A percentile compares a stretch with the other conserved stretches of the same genome.
Conservation (phyloP, 2,888 invertebrate species). For the Cremastinae sp. region DNA sequence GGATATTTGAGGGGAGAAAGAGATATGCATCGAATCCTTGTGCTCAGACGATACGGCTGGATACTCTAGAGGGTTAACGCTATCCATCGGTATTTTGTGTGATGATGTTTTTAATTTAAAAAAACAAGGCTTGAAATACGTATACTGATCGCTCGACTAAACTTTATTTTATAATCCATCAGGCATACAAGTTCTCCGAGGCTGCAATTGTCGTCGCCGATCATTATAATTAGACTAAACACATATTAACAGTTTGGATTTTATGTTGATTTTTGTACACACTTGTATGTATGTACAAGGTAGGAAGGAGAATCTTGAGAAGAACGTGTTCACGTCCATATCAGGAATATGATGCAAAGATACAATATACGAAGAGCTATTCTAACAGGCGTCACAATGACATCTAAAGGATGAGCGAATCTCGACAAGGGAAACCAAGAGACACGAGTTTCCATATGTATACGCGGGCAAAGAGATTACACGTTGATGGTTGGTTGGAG, state of each 20-base stretch:
- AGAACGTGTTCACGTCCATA: no score
- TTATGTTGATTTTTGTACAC: no score
- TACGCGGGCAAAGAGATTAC: slow-evolving; percentile 25
- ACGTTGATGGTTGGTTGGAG: slow-evolving; percentile 34
- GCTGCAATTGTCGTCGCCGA: no score
- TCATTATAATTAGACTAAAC: no score
- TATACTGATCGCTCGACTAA: slow-evolving; percentile 37
- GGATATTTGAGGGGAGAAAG: slow-evolving; percentile 74
- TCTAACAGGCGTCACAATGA: slow-evolving; percentile 49
- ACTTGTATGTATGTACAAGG: no score
- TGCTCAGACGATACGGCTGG: slow-evolving; percentile 9
- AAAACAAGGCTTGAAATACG: slow-evolving; percentile 20
- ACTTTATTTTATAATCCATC: no score
- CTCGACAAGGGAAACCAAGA: slow-evolving; percentile 42
- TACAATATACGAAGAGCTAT: slow-evolving; percentile 3
- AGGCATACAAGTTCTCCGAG: no score
- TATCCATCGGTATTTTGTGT: slow-evolving; percentile 25
- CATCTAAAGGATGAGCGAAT: slow-evolving; percentile 44
- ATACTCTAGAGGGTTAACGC: slow-evolving; percentile 32
- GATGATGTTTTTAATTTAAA: no score
- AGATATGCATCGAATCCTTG: slow-evolving; percentile 43
- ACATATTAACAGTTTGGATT: no score
- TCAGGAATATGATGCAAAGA: not conserved
- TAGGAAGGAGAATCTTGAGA: no score
- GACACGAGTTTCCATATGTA: slow-evolving; percentile 50